phyloP scores from a whole-genome alignment of 2,113 vertebrate species.

The Bos taurus region ARS-UCD2.0 NC_037329.1:131970501-131971000 shows the following conservation, averaged over 20 bases:
- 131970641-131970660: neutral
- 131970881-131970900: neutral
- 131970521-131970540: neutral
- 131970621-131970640: neutral
- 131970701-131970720: neutral
- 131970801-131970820: neutral
- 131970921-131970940: neutral
- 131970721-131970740: neutral
- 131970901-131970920: neutral
- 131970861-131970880: neutral
- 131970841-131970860: neutral
- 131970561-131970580: neutral
- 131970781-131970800: neutral
- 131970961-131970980: neutral
- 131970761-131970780: neutral
- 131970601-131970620: neutral
- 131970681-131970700: neutral
- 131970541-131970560: neutral
- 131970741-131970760: neutral
- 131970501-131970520: too few relatives aligned
- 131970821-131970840: neutral
- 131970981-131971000: neutral
- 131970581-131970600: neutral
- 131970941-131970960: neutral
- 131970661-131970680: neutral